Evolutionary conservation across 1,140 invertebrate species (phyloP).

Genomic region (Drosophila nigrodunni): DNA sequence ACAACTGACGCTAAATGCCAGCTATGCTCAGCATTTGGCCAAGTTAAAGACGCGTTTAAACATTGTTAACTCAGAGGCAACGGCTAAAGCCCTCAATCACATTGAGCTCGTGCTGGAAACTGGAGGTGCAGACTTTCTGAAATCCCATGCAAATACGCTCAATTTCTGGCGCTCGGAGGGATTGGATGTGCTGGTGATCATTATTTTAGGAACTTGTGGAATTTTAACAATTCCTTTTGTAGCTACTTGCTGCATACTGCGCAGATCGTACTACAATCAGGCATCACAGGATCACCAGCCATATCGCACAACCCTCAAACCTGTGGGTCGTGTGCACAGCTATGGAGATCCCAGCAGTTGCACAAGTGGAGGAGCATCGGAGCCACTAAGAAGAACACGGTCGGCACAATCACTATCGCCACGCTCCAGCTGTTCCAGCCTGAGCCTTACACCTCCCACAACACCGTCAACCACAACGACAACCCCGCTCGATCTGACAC

Average conservation of each 20-base stretch:
- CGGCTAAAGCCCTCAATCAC: slow-evolving; percentile 85
- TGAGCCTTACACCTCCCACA: slow-evolving; percentile 51
- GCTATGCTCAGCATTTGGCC: slow-evolving; percentile 68
- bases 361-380: slow-evolving; percentile 23
- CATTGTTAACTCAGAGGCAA: slow-evolving; percentile 30
- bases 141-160: slow-evolving; percentile 81
- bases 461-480: slow-evolving; percentile 61
- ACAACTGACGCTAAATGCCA: slow-evolving; percentile 66
- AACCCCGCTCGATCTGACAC: slow-evolving; percentile 65
- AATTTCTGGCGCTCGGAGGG: slow-evolving; percentile 84
- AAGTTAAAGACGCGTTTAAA: slow-evolving; percentile 81
- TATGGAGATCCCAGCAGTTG: slow-evolving; percentile 56
- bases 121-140: slow-evolving; percentile 85
- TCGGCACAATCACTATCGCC: slow-evolving; percentile 70
- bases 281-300: slow-evolving; percentile 44
- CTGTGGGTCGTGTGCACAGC: slow-evolving; percentile 61
- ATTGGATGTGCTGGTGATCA: slow-evolving; percentile 84
- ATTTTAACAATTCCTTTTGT: slow-evolving; percentile 76
- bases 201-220: slow-evolving; percentile 62
- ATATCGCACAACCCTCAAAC: slow-evolving; percentile 49
- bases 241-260: slow-evolving; percentile 71
- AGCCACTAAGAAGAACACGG: slow-evolving; percentile 56
- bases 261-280: slow-evolving; percentile 72
- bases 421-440: slow-evolving; percentile 62
- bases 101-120: slow-evolving; percentile 86